Conservation (phyloP, 2,888 invertebrate species). For the Phortica okadai region DNA sequence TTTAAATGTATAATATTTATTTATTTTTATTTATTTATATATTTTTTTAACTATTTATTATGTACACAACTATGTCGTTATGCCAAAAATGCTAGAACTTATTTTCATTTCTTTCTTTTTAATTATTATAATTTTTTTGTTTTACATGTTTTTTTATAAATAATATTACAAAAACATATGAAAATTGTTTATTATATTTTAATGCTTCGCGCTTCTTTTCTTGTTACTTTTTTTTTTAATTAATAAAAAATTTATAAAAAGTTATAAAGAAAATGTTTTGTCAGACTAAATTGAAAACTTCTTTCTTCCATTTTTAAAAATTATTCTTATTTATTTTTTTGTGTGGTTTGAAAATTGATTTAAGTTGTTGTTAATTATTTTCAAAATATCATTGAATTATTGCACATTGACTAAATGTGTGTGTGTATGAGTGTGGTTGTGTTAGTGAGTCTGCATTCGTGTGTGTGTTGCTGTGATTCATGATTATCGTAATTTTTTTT, state of each 20-base stretch:
- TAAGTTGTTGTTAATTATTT: slow-evolving; percentile 54
- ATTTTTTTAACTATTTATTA: slow-evolving; percentile 62
- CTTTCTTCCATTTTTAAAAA: neutral
- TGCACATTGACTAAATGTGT: slow-evolving; percentile 49
- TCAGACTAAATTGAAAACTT: slow-evolving; percentile 37
- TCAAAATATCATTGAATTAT: slow-evolving; percentile 46
- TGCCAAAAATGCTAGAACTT: slow-evolving; percentile 64
- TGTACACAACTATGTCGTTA: slow-evolving; percentile 70
- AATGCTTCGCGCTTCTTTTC: slow-evolving; percentile 5
- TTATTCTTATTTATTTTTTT: slow-evolving; percentile 38
- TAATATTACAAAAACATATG: slow-evolving; percentile 44
- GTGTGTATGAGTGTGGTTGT: slow-evolving; percentile 41
- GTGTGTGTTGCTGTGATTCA: slow-evolving; percentile 43
- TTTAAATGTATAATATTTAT: slow-evolving; percentile 53
- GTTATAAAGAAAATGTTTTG: slow-evolving; percentile 35
- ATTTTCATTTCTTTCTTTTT: slow-evolving; percentile 40
- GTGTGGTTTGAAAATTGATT: slow-evolving; percentile 32
- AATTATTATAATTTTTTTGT: slow-evolving; percentile 20
- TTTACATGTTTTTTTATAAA: slow-evolving; percentile 22
- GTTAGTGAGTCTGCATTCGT: slow-evolving; percentile 40
- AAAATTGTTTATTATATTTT: slow-evolving; percentile 37
- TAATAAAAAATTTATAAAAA: slow-evolving; percentile 47
- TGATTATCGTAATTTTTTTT: slow-evolving; percentile 58
- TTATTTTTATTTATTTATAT: slow-evolving; percentile 43
- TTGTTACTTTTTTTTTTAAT: slow-evolving; percentile 17